Percentiles rank a stretch among this genome's conserved stretches.
Conservation (phyloP, 2,888 invertebrate species). For the Trissoscelio sp. region DNA sequence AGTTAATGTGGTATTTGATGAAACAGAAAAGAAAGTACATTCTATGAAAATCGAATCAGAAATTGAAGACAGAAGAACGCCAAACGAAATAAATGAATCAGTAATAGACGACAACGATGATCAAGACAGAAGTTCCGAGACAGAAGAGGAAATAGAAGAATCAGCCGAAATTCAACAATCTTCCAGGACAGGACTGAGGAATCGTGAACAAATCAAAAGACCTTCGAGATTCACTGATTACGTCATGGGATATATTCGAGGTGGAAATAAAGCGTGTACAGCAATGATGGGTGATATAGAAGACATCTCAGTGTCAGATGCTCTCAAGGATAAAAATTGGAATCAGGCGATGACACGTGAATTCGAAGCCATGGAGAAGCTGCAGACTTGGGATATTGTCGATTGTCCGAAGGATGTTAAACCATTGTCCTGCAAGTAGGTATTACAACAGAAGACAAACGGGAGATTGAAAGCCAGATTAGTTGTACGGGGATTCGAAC, state of each 20-base stretch:
- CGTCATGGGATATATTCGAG: not conserved
- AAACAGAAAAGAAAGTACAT: too few species aligned
- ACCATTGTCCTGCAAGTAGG: slow-evolving; percentile 58
- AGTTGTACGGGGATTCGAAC: slow-evolving; percentile 74
- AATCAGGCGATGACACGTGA: slow-evolving; percentile 35
- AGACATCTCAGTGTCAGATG: not conserved
- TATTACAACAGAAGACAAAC: not conserved
- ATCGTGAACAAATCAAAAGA: not conserved
- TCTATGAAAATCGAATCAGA: too few species aligned
- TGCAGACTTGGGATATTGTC: slow-evolving; percentile 72
- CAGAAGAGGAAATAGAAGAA: not conserved
- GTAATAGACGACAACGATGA: too few species aligned
- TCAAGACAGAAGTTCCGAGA: not conserved
- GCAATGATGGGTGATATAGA: not conserved
- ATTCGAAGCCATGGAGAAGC: slow-evolving; percentile 64
- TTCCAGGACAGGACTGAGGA: not conserved
- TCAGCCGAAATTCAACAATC: not conserved
- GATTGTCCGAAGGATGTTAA: slow-evolving; percentile 67
- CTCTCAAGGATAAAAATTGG: not conserved
- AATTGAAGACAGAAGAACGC: too few species aligned
- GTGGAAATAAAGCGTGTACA: not conserved
- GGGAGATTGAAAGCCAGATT: slow-evolving; percentile 15
- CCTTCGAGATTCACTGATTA: not conserved
- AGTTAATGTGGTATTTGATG: too few species aligned
- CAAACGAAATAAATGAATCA: too few species aligned